A percentile compares a stretch with the other conserved stretches of the same genome.
These are phyloP conservation scores for Stenotaenia linearis DNA, from an alignment of 2,888 invertebrate genomes.

Conservation along the genomic window DNA sequence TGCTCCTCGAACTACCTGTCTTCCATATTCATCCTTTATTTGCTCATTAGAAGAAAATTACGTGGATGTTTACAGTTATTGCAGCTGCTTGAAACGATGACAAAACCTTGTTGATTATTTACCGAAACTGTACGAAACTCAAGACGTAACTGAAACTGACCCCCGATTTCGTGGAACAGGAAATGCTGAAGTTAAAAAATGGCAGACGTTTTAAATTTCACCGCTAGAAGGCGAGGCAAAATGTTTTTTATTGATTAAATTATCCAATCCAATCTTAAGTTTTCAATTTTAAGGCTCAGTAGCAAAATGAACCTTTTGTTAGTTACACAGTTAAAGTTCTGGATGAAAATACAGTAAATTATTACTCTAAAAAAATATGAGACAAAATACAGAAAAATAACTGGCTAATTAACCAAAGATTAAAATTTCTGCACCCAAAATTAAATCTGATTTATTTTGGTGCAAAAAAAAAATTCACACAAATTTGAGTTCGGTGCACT, in stretches of 20 bases:
- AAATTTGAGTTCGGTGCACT: too few relatives aligned
- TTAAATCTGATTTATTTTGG: too few relatives aligned
- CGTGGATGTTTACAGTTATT: background rate
- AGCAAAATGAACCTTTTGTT: too few relatives aligned
- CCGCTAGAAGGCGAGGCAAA: background rate
- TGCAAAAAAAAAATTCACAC: too few relatives aligned
- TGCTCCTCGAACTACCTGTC: background rate
- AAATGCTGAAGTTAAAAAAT: background rate
- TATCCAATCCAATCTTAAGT: too few relatives aligned
- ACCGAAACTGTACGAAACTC: background rate
- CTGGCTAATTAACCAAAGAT: too few relatives aligned
- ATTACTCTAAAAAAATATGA: too few relatives aligned
- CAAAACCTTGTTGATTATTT: background rate
- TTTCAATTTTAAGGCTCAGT: too few relatives aligned
- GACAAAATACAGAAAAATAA: too few relatives aligned
- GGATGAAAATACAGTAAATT: too few relatives aligned
- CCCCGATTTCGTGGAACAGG: background rate
- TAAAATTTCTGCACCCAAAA: too few relatives aligned
- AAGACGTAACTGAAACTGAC: slow-evolving; percentile 2
- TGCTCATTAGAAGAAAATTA: background rate
- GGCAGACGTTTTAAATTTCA: background rate
- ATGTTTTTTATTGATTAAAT: background rate
- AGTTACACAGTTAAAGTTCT: too few relatives aligned
- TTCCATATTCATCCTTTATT: slow-evolving; percentile 3
- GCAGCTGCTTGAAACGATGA: background rate